These are phyloP conservation scores for Hycleus cichorii DNA, from an alignment of 1,140 invertebrate species.

Conservation along the genomic window DNA sequence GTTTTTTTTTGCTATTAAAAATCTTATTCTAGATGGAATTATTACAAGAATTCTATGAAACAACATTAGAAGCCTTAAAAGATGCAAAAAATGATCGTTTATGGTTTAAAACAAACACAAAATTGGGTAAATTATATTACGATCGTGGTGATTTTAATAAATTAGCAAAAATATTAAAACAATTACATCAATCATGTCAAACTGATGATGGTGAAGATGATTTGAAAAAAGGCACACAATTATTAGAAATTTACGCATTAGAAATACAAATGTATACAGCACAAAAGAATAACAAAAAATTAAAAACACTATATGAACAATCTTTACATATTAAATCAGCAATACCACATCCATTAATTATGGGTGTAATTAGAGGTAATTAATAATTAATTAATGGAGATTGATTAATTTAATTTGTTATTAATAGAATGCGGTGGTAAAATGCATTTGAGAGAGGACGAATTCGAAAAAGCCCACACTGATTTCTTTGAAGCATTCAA, in stretches of 20 bases:
- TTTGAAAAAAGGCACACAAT: conserved; percentile 96
- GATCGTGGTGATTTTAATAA: conserved; percentile 93
- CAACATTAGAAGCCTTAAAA: conserved; percentile 94
- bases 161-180: conserved; percentile 93
- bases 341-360: conserved; percentile 98
- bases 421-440: conserved; percentile 91
- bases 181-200: conserved; percentile 95
- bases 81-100: conserved; percentile 98
- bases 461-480: conserved; percentile 98
- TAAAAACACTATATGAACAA: conserved; percentile 97
- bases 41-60: conserved; percentile 99
- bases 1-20: neutral
- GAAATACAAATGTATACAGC: conserved; percentile 99
- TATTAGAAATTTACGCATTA: conserved; percentile 97
- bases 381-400: neutral
- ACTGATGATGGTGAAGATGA: conserved; percentile 99
- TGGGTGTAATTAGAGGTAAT: conserved; percentile 96
- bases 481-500: conserved; percentile 99
- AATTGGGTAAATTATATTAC: conserved; percentile 97
- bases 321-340: conserved; percentile 98
- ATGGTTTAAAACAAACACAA: conserved; percentile 99
- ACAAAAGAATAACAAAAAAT: conserved; percentile 99
- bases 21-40: conserved; percentile 79
- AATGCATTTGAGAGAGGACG: conserved; percentile 97
- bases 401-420: neutral